Evolutionary conservation across 2,113 vertebrate genomes (phyloP), one percentile per base, ranked within the genome.

Genomic region (Tenrec ecaudatus): DNA sequence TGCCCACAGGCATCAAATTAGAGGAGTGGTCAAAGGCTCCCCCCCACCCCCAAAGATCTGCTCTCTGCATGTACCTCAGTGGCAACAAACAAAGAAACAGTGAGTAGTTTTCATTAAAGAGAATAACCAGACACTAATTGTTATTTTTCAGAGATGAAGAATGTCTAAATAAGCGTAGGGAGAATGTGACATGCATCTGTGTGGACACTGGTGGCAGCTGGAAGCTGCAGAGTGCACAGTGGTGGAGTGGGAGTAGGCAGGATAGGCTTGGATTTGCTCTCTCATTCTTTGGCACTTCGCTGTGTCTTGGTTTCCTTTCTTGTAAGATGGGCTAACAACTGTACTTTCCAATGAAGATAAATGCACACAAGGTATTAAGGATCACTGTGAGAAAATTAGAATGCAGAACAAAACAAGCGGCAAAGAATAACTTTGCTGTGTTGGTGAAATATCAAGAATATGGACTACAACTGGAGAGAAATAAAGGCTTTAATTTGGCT

Each of bases 401-500:
- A 95, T 71, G 91, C 87, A 84, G 76, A 73, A 86, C 82, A 90
- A 89, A 78, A 43, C 60, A 53, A 53, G 33, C 38, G 69, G 3
- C 58, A 82, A 69, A 85, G 58, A 93, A 83, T 83, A 69, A 89
- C 83, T 36, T 78, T 15, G 1, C n/a, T 60, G 60, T 3, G 31
- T 0, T 0, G 76, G 53, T 71, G 80, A 64, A 89, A 47, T 62
- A 78, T 25, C 23, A 22, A 60, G 73, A 91, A 77, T 6, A 43
- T 1, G 2, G 92, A 57, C 43, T 3, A 2, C 2, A 83, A 89
- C 25, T 0, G 3, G 86, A 82, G 57, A 88, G 90, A 92, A 82
- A 93, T 43, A 40, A 94, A 96, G 64, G 85, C 64, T 88, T 93
- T 91, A 80, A 92, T 82, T 93, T 69, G 93, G 95, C 60, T 95